Percentiles rank a stretch among this genome's conserved stretches.
phyloP scores from a whole-genome alignment of 1,140 invertebrate genomes.

The Zophobas atratus region DNA sequence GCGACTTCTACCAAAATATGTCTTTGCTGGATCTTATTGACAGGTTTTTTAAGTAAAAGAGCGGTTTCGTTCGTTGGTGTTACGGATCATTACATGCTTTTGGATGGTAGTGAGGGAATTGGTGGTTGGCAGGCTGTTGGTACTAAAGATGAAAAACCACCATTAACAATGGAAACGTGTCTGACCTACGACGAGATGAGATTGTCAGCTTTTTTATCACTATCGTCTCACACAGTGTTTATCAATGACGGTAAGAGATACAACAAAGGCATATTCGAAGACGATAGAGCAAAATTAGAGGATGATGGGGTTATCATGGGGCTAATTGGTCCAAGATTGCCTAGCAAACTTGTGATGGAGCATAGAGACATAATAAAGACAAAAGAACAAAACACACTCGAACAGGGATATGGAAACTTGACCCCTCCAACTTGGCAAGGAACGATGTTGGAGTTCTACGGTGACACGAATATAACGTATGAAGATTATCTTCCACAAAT shows the following conservation, averaged over 20 bases:
- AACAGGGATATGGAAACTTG: conserved; percentile 67
- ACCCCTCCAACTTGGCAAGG: conserved; percentile 3
- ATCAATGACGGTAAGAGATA: conserved; percentile 75
- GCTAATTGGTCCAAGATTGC: conserved; percentile 70
- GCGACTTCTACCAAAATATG: conserved; percentile 65
- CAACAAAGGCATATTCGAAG: conserved; percentile 69
- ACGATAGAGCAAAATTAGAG: conserved; percentile 57
- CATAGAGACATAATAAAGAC: conserved; percentile 73
- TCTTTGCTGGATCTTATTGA: conserved; percentile 66
- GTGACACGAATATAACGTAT: conserved; percentile 34
- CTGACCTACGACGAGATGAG: conserved; percentile 76
- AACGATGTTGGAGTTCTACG: conserved; percentile 22
- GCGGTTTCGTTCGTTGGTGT: conserved; percentile 63
- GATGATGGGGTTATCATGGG: conserved; percentile 61
- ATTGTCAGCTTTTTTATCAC: conserved; percentile 73
- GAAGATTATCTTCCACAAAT: conserved; percentile 21
- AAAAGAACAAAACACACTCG: conserved; percentile 69
- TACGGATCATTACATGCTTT: conserved; percentile 67
- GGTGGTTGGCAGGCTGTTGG: conserved; percentile 72
- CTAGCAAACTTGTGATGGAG: conserved; percentile 70
- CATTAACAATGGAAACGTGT: conserved; percentile 70
- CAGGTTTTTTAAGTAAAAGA: conserved; percentile 67
- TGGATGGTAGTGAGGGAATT: conserved; percentile 66
- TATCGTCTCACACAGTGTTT: conserved; percentile 76
- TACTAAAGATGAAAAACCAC: conserved; percentile 66